Evolutionary conservation across 2,113 vertebrate species (phyloP), one percentile per base, ranked within the genome.

Genomic region (Apodemus speciosus): DNA sequence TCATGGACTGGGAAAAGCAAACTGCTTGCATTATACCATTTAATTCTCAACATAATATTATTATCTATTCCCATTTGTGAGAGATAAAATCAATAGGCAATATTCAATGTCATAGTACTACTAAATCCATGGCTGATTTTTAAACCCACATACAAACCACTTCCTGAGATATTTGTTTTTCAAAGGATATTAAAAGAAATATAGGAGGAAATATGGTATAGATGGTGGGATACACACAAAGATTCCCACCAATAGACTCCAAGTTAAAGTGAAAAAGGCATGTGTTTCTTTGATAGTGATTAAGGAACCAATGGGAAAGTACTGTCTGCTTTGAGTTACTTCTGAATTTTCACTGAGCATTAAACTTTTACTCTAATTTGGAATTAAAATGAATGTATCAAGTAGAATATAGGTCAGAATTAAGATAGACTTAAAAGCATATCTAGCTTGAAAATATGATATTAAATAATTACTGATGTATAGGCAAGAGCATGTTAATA

Each of bases 51-150:
- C 69, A 69, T 64, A 94, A 80, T 87, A 73, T 62, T 89, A 49
- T 91, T 92, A 92, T 58, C 86, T 89, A 14, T 51, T 92, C 40
- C 81, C 46, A 85, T 88, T 93, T 92, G 11, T 46, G 91, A 60
- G 68, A 60, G 66, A 95, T 85, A 92, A 90, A 94, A 90, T 92
- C 64, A 88, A 90, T 60, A 92, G 35, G 30, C 5, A 51, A 62
- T 23, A 7, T 71, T 84, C 56, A 95, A 79, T 40, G 83, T 84
- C 75, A 89, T 9, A 60, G 25, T 75, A 69, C 49, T 62, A 40
- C 66, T 88, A 92, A 91, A 90, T 4, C 6, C 32, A 69, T 21
- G n/a, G 23, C 60, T 68, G 16, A 88, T 76, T 93, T 20, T n/a
- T 49, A 76, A 90, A 40, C 6, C 58, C 46, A 79, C 27, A 58